Conservation (phyloP, 1,140 invertebrate species). For the Philopotamus ludificatus region DNA sequence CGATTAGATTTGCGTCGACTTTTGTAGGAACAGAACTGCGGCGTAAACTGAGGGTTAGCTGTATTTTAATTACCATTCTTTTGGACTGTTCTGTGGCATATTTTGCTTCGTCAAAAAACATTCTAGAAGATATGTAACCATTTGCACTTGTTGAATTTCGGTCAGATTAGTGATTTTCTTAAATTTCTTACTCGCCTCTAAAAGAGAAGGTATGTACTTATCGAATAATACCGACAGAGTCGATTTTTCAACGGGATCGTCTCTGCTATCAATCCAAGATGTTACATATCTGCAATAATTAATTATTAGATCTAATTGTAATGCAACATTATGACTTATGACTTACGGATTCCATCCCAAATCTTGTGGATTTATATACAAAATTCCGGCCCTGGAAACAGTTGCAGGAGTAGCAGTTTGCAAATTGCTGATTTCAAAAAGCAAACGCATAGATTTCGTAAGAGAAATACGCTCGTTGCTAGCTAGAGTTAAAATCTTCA, state of each 20-base stretch:
- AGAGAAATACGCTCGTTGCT: constrained; percentile 93
- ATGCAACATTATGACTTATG: not conserved
- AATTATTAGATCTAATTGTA: not conserved
- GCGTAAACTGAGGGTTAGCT: no score
- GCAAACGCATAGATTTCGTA: constrained; percentile 83
- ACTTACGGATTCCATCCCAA: constrained; percentile 95
- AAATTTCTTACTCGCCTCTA: constrained; percentile 81
- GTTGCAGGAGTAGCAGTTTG: constrained; percentile 93
- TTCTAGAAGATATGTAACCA: constrained; percentile 87
- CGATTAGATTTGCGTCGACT: no score
- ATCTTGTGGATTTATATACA: constrained; percentile 90
- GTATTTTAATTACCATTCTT: constrained; percentile 66
- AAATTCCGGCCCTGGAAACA: constrained; percentile 88
- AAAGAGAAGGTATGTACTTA: constrained; percentile 86
- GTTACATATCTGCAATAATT: constrained; percentile 66
- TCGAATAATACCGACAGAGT: constrained; percentile 88
- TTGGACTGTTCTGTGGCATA: constrained; percentile 81
- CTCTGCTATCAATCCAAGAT: constrained; percentile 88
- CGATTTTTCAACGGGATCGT: constrained; percentile 69
- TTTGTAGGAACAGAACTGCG: no score
- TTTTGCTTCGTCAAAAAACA: constrained; percentile 79
- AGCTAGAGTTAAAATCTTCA: constrained; percentile 85
- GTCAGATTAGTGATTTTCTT: constrained; percentile 91
- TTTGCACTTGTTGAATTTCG: constrained; percentile 87
- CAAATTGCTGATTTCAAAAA: constrained; percentile 94